Evolutionary conservation across 2,888 invertebrate genomes (phyloP), one percentile per base, ranked within the genome.

Genomic region (Dioctria rufipes): DNA sequence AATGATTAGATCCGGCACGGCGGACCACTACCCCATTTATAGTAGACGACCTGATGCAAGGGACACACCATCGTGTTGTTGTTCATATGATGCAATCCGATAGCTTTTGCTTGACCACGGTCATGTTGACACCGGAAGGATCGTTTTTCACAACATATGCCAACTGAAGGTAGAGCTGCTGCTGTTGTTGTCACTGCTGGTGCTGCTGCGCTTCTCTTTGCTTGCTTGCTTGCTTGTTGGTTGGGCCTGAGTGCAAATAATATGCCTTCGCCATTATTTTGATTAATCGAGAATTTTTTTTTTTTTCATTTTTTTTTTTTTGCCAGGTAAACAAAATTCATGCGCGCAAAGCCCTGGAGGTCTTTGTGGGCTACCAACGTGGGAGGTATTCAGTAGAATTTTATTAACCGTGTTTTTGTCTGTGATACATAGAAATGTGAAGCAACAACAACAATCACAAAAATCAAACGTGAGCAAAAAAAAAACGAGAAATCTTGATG

Each of bases 61-160:
- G 77, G 77, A 37, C 77, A 25, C 25, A 63, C 77, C 77, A 77
- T 46, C 77, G 39, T 46, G 61, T 25, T 25, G 25, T 25, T 25
- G 25, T 39, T 61, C 63, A 77, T 63, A 13, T 49, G 63, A 63
- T 77, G 77, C 77, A 77, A 77, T 63, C 67, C 66, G 67, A 66
- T 78, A 66, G 58, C 58, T 40, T 69, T 42, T 58, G 67, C 79
- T 79, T 79, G 79, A 79, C 79, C 79, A 79, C 43, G 79, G 79
- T 79, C 67, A 79, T 79, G 79, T 79, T 79, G 79, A 79, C 79
- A 79, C 79, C 79, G 79, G 79, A 79, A 79, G 67, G 67, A 79
- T 79, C 67, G 60, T 69, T 67, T 79, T 79, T 79, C 79, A 79
- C 43, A 79, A 79, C 67, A 79, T 79, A 42, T 46, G 79, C 78